Conservation (phyloP, 2,797 vertebrate genomes). For the Tarsius wallacei region DNA sequence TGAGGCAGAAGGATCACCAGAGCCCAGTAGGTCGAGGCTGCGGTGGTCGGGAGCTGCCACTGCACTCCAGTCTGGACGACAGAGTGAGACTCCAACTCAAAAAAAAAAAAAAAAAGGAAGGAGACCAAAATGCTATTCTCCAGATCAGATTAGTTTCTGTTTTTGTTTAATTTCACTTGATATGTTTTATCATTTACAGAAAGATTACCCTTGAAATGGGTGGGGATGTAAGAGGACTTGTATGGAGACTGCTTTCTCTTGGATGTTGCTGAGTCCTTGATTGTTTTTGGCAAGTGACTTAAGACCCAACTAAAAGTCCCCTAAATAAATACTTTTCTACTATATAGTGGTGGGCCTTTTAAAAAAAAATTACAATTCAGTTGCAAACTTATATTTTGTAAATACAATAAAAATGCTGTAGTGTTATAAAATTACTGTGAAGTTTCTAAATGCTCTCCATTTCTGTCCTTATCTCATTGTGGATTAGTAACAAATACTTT, state of each 20-base stretch:
- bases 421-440: conserved; percentile 34
- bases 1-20: too few species aligned
- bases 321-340: conserved; percentile 49
- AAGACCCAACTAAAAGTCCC: background rate
- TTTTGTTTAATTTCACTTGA: conserved; percentile 50
- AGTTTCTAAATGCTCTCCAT: background rate
- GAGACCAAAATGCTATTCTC: conserved; percentile 18
- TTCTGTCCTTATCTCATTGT: background rate
- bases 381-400: conserved; percentile 17
- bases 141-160: conserved; percentile 1
- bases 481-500: background rate
- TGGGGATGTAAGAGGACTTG: background rate
- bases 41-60: too few species aligned
- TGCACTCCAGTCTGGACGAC: too few species aligned
- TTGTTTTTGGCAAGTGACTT: conserved; percentile 52
- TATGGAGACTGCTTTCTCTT: background rate
- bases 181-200: conserved; percentile 59
- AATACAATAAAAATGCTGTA: conserved; percentile 10
- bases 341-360: background rate
- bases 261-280: background rate
- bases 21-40: too few species aligned
- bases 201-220: conserved; percentile 15
- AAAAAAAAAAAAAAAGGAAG: too few species aligned
- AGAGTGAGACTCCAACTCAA: too few species aligned
- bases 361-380: background rate